Evolutionary conservation across 1,140 invertebrate genomes (phyloP).

Genomic region (Euschistus heros): DNA sequence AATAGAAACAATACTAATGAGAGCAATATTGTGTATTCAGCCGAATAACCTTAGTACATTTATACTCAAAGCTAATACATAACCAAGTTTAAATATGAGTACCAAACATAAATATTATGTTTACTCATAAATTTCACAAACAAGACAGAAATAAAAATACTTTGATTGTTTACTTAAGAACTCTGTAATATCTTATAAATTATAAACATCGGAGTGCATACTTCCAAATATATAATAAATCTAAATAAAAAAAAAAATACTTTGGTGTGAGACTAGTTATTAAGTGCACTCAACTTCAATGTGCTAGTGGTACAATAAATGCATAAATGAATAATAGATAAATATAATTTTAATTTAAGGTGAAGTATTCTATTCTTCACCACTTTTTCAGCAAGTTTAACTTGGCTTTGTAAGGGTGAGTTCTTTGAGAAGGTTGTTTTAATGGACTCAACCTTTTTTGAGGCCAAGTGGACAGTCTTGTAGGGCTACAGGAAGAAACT

Average conservation of each 20-base stretch:
- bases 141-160: too few species aligned
- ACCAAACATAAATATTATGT: too few species aligned
- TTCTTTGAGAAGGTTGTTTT: background rate
- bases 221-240: too few species aligned
- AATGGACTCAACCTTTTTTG: background rate
- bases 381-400: constrained; percentile 6
- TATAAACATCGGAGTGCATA: too few species aligned
- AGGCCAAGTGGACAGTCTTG: background rate
- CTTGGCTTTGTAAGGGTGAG: constrained; percentile 5
- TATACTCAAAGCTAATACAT: too few species aligned
- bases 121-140: too few species aligned
- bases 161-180: too few species aligned
- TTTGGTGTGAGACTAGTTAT: constrained; percentile 1
- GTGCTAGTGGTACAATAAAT: background rate
- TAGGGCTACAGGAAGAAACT: background rate
- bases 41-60: too few species aligned
- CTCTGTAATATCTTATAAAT: too few species aligned
- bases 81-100: too few species aligned
- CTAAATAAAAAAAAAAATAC: background rate
- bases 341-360: background rate
- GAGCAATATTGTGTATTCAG: too few species aligned
- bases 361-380: background rate
- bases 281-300: background rate
- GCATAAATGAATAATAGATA: background rate
- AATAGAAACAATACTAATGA: too few species aligned